Evolutionary conservation across 2,113 vertebrate species (phyloP).

Genomic region (Prinia subflava): DNA sequence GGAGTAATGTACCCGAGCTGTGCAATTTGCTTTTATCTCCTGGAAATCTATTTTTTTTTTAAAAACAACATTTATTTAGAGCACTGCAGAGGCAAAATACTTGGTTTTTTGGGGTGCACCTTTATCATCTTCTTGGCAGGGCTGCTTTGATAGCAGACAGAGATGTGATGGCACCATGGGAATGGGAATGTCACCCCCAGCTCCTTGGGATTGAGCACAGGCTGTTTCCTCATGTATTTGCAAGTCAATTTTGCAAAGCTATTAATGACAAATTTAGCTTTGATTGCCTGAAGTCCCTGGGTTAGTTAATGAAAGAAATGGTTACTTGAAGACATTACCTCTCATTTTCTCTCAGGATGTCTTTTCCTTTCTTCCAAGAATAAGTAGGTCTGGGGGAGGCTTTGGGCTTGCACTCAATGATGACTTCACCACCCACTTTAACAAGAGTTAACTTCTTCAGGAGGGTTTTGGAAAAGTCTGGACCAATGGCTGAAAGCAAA

Average conservation of each 20-base stretch:
- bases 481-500: slow-evolving; percentile 83
- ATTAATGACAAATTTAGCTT: slow-evolving; percentile 33
- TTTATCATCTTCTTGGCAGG: slow-evolving; percentile 8
- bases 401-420: slow-evolving; percentile 93
- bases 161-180: background rate
- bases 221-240: slow-evolving; percentile 21
- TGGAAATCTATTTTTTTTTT: background rate
- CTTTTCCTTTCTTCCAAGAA: slow-evolving; percentile 90
- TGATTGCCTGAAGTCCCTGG: slow-evolving; percentile 3
- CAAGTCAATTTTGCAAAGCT: slow-evolving; percentile 33
- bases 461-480: slow-evolving; percentile 90
- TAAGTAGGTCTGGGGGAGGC: slow-evolving; percentile 92
- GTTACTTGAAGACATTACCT: slow-evolving; percentile 78
- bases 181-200: background rate
- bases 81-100: background rate
- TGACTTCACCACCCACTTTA: slow-evolving; percentile 88
- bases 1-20: background rate
- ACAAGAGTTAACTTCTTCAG: slow-evolving; percentile 87
- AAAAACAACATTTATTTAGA: background rate
- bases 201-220: background rate
- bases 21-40: background rate
- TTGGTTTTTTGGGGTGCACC: background rate
- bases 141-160: background rate
- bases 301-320: slow-evolving; percentile 29
- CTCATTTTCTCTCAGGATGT: slow-evolving; percentile 80